These are phyloP conservation scores for Notodonta dromedarius DNA, from an alignment of 2,888 invertebrate species.

Conservation along the genomic window DNA sequence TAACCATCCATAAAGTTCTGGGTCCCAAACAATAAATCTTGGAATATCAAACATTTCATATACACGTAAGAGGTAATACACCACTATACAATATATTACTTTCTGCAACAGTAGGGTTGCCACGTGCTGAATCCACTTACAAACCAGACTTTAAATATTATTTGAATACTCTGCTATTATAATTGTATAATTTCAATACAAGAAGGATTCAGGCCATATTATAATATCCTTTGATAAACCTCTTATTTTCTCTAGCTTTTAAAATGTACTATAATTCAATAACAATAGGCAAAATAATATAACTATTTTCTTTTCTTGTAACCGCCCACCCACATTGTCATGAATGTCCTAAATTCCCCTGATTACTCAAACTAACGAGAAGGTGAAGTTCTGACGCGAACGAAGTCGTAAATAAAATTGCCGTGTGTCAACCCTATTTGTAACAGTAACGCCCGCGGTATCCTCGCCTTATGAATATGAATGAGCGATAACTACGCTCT, in stretches of 20 bases:
- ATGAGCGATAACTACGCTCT: slow-evolving; percentile 64
- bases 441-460: slow-evolving; percentile 40
- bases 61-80: slow-evolving; percentile 6
- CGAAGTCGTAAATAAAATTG: slow-evolving; percentile 20
- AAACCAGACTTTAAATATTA: neutral
- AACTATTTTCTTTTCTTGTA: neutral
- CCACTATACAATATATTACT: neutral
- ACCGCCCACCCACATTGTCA: neutral
- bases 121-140: neutral
- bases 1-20: slow-evolving; percentile 31
- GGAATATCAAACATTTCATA: slow-evolving; percentile 33
- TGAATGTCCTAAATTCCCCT: neutral
- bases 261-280: neutral
- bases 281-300: neutral
- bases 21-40: slow-evolving; percentile 35
- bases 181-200: too few relatives aligned
- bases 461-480: slow-evolving; percentile 70
- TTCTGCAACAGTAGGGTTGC: neutral
- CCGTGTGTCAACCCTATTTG: slow-evolving; percentile 36
- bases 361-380: neutral
- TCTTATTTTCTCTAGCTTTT: neutral
- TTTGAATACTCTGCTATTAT: too few relatives aligned
- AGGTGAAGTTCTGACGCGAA: slow-evolving; percentile 1
- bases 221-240: too few relatives aligned
- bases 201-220: too few relatives aligned